Conservation (phyloP, 2,888 invertebrate genomes). For the Odontocolon sp. region DNA sequence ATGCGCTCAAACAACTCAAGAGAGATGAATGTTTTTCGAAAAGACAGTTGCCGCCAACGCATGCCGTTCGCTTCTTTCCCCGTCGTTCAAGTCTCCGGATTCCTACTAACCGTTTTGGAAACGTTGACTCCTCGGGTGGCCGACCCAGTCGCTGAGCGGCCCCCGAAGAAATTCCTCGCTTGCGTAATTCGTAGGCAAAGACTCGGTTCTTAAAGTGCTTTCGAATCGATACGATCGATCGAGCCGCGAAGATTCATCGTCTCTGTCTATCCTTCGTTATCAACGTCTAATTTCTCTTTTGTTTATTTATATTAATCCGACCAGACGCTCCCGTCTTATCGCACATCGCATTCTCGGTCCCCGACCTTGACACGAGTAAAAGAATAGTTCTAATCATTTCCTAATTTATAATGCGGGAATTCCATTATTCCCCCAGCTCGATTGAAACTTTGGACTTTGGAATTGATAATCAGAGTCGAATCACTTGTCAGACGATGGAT, state of each 20-base stretch:
- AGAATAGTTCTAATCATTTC: background rate
- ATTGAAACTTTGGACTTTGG: background rate
- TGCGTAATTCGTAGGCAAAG: slow-evolving; percentile 73
- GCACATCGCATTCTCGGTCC: background rate
- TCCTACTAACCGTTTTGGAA: slow-evolving; percentile 75
- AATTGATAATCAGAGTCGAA: background rate
- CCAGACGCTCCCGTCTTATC: background rate
- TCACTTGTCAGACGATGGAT: background rate
- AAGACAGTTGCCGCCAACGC: slow-evolving; percentile 75
- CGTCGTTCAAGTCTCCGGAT: slow-evolving; percentile 78
- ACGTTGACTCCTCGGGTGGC: slow-evolving; percentile 69
- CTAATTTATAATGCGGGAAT: background rate
- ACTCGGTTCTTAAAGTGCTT: slow-evolving; percentile 4
- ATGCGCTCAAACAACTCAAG: slow-evolving; percentile 39
- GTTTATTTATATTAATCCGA: background rate
- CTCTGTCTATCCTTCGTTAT: background rate
- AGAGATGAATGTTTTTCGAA: slow-evolving; percentile 76
- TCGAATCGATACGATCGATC: slow-evolving; percentile 18
- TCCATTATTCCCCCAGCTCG: background rate
- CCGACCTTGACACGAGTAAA: background rate
- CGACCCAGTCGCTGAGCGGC: slow-evolving; percentile 69
- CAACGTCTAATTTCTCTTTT: too few species aligned
- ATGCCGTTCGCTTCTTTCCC: slow-evolving; percentile 76
- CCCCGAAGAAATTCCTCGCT: slow-evolving; percentile 74
- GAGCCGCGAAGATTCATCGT: background rate